Percentiles rank a stretch among this genome's conserved stretches.
Conservation (phyloP, 1,140 invertebrate genomes). For the Bombus turneri region DNA sequence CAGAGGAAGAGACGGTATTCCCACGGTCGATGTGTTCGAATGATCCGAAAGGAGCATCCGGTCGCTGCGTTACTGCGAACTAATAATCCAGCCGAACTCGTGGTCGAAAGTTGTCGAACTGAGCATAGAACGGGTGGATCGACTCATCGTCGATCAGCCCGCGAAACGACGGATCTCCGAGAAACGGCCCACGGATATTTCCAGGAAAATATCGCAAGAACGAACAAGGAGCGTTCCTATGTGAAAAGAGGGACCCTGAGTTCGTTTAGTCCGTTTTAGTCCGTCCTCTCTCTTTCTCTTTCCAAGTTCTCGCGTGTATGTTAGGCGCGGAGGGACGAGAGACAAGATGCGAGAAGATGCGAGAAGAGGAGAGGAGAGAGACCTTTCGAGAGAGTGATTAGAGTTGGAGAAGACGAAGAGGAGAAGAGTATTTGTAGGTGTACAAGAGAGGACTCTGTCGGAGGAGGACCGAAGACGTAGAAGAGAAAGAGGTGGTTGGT, state of each 20-base stretch:
- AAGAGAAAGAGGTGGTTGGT: conserved; percentile 45
- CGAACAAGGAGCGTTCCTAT: conserved; percentile 9
- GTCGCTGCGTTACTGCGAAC: conserved; percentile 7
- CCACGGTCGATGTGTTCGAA: conserved; percentile 34
- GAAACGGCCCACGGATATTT: conserved; percentile 32
- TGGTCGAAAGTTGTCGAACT: conserved; percentile 4
- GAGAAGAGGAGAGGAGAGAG: not conserved
- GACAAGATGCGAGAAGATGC: not conserved
- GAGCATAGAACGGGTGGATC: not conserved
- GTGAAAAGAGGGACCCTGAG: conserved; percentile 9
- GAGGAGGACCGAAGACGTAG: conserved; percentile 49
- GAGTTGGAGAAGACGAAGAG: not conserved
- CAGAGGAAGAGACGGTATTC: conserved; percentile 2
- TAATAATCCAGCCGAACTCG: conserved; percentile 23
- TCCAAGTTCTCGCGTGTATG: conserved; percentile 37
- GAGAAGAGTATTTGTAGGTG: conserved; percentile 24
- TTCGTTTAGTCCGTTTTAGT: not conserved
- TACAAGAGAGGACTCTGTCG: conserved; percentile 31
- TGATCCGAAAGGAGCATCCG: conserved; percentile 29
- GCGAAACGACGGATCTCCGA: conserved; percentile 24
- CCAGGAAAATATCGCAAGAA: conserved; percentile 46
- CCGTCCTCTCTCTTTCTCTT: not conserved
- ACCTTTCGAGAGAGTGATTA: not conserved
- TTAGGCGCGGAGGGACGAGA: conserved; percentile 1
- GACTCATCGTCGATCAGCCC: conserved; percentile 35